Evolutionary conservation across 2,888 invertebrate genomes (phyloP), one percentile per base, ranked within the genome.

Genomic region (Hydropsyche betteni): DNA sequence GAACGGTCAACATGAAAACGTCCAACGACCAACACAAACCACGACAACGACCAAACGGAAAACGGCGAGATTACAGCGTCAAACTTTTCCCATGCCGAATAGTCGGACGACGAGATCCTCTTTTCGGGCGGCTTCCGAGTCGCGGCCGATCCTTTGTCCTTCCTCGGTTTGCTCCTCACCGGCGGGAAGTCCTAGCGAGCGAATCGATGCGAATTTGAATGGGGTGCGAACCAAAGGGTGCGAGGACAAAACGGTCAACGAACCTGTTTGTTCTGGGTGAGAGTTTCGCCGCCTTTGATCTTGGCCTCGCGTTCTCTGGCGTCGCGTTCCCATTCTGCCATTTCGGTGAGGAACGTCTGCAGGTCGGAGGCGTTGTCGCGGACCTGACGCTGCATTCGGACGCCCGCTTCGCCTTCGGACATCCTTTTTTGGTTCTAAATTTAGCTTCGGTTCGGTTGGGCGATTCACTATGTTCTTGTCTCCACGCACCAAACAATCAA

Each of bases 51-150:
- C 6, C 44, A 44, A 73, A 50, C 6, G 68, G 33, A 16, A 74
- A 75, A n/a, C n/a, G 33, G 64, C 34, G 50, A 69, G 84, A 88
- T 86, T 84, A 93, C 93, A 82, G 89, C 92, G 89, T 94, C 93
- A 88, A 92, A 94, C 81, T 91, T 91, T 51, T 94, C 93, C 94
- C 94, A 94, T 69, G 91, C 87, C 50, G 86, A 80, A 84, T 94
- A 94, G 84, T 94, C 93, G 74, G 86, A 88, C 0, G 90, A 85
- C 75, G 86, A 84, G 52, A 92, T 91, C 80, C 89, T 85, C 80
- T 88, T 87, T 50, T 84, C 84, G 0, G 81, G 80, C 72, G 82
- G 83, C 79, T 85, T 86, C 74, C 81, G 64, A 14, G 68, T 10
- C n/a, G 55, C 34, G 8, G 10, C 70, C 14, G 69, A 74, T n/a